Conservation (phyloP, 2,113 vertebrate species). For the Hypocryptadius cinnamomeus region DNA sequence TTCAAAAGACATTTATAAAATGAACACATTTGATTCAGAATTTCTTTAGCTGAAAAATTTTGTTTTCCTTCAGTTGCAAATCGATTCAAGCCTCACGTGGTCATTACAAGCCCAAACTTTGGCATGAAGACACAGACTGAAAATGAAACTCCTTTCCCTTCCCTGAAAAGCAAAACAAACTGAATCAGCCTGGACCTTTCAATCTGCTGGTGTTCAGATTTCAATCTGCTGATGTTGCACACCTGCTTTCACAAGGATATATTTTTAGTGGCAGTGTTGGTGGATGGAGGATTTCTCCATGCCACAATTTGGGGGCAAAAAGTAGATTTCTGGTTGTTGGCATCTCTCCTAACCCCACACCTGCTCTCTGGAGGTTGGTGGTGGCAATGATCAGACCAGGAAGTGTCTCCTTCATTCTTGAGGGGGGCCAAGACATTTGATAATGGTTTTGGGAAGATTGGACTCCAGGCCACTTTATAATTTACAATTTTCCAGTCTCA, state of each 20-base stretch:
- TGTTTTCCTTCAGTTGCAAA: not conserved
- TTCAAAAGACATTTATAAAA: not conserved
- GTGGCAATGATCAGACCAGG: not conserved
- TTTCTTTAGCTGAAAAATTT: not conserved
- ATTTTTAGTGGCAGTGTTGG: not conserved
- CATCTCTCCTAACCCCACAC: not conserved
- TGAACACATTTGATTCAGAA: not conserved
- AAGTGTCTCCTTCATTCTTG: not conserved
- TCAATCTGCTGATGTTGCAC: not conserved
- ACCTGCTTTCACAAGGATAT: not conserved
- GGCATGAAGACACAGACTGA: not conserved
- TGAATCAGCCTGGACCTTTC: not conserved
- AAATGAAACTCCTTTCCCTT: not conserved
- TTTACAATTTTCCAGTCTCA: not conserved
- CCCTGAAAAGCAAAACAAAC: not conserved
- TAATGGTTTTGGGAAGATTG: not conserved
- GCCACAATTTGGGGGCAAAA: rapidly evolving
- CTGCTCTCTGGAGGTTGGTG: not conserved
- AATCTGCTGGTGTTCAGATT: not conserved
- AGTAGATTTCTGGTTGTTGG: not conserved
- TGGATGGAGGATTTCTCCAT: not conserved
- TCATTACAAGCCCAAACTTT: not conserved
- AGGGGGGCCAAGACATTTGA: not conserved
- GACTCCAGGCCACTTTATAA: not conserved
- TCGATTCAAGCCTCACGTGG: not conserved